A percentile compares a stretch with the other conserved stretches of the same genome.
phyloP scores from a whole-genome alignment of 2,113 vertebrate genomes.

The Chaetura pelagica region DNA sequence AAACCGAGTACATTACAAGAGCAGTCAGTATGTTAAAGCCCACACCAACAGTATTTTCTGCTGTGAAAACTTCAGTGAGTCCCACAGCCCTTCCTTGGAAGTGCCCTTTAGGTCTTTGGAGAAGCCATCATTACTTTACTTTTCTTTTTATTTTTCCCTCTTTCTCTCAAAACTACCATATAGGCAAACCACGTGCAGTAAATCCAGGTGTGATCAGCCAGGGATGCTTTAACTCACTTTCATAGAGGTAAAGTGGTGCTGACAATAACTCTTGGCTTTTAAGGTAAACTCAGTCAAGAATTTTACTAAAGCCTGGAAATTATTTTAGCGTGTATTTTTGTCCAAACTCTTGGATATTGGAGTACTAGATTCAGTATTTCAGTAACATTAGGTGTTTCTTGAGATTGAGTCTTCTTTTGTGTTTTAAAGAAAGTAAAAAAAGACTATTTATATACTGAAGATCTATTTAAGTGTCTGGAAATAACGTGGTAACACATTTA shows the following conservation, averaged over 20 bases:
- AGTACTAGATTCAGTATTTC: neutral
- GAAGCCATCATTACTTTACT: constrained; percentile 2
- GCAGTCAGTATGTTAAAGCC: neutral
- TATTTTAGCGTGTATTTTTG: neutral
- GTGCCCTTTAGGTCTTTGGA: neutral
- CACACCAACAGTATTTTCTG: neutral
- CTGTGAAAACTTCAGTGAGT: neutral
- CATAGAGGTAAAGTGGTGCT: neutral
- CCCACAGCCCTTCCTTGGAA: neutral
- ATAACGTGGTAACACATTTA: neutral
- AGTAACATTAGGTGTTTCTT: neutral
- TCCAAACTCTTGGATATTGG: neutral
- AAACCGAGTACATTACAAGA: neutral
- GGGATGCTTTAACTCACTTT: constrained; percentile 19
- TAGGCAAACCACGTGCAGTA: neutral
- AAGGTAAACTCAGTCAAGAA: neutral
- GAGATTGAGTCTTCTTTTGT: neutral
- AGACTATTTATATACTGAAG: neutral
- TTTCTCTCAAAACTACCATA: neutral
- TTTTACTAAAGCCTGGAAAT: neutral
- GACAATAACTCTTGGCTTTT: neutral
- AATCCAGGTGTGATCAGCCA: neutral
- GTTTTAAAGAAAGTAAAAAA: neutral
- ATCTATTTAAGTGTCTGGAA: neutral
- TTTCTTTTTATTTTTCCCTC: neutral